Base-by-base conservation (phyloP, 2,113 vertebrate genomes). In the Zosterops pallidus region DNA sequence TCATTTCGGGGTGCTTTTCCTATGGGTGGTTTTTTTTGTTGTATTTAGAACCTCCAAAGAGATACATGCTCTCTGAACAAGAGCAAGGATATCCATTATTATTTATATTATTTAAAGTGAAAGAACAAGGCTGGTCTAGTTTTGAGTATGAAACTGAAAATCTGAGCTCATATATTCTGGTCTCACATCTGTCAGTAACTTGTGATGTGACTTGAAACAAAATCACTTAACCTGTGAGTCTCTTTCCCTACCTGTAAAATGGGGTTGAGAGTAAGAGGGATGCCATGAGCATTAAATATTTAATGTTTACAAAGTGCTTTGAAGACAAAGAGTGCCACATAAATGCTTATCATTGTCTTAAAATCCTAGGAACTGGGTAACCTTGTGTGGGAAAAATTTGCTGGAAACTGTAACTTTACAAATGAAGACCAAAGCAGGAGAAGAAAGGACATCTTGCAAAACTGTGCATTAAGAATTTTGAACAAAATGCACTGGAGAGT, bases 181-280 rank as follows among this genome's bases (percentile, higher is more conserved):
- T 93, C 86, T 92, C 90, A 88, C 62, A 76, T 92, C 62, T 9
- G 8, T 86, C 85, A 84, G 79, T 89, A 93, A 92, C 68, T 92
- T 96, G 85, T 81, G 88, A 90, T 96, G 87, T 95, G 94, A 95
- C 94, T 96, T 92, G 93, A 96, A 95, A 93, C 76, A 90, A 96
- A 97, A 95, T 93, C 93, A 83, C n/a, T 96, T 96, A 89, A 97
- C 95, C 94, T 86, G n/a, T 83, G 56, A 57, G 64, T 90, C 80
- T 94, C 64, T 92, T 92, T 89, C 64, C 68, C 52, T 96, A 90
- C 72, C 83, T 95, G 44, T 82, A 94, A 93, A 96, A 86, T 47
- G 76, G 79, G 85, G 62, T 81, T 95, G 75, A 84, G 83, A 84
- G 52, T 84, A 89, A 92, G 55, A 93, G 41, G 79, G 60, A 83